Evolutionary conservation across 92 coral and sea anemone genomes (phyloP).

Genomic region (Muricea muricata): DNA sequence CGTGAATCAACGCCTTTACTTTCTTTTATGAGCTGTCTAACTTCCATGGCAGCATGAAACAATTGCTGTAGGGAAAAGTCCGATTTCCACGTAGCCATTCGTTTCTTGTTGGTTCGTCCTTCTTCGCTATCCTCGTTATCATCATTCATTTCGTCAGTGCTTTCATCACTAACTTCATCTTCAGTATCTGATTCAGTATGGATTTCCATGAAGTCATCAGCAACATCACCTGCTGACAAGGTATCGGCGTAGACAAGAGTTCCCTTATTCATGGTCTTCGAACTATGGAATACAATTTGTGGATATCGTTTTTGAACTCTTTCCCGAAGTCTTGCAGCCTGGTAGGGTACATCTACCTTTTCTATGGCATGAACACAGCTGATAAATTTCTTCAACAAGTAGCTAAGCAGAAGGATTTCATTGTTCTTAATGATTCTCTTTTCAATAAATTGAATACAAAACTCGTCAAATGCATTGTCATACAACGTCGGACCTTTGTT

Average conservation of each 20-base stretch:
- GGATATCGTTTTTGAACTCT: constrained; percentile 4
- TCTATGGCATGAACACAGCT: constrained; percentile 19
- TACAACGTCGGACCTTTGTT: background rate
- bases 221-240: constrained; percentile 12
- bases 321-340: constrained; percentile 3
- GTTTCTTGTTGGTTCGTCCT: background rate
- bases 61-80: background rate
- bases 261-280: constrained; percentile 19
- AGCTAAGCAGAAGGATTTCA: background rate
- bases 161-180: background rate
- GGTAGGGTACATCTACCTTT: background rate
- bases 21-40: background rate
- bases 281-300: constrained; percentile 9
- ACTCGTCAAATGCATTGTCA: background rate
- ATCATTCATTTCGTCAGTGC: background rate
- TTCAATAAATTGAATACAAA: background rate
- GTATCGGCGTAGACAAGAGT: constrained; percentile 11
- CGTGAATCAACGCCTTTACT: background rate
- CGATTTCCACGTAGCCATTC: background rate
- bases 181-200: background rate
- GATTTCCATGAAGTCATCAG: background rate
- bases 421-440: constrained; percentile 1
- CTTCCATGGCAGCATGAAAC: constrained; percentile 15
- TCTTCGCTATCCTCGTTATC: background rate
- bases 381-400: constrained; percentile 8